Base-by-base conservation (phyloP, 2,888 invertebrate genomes). In the Caenorhabditis sp. region DNA sequence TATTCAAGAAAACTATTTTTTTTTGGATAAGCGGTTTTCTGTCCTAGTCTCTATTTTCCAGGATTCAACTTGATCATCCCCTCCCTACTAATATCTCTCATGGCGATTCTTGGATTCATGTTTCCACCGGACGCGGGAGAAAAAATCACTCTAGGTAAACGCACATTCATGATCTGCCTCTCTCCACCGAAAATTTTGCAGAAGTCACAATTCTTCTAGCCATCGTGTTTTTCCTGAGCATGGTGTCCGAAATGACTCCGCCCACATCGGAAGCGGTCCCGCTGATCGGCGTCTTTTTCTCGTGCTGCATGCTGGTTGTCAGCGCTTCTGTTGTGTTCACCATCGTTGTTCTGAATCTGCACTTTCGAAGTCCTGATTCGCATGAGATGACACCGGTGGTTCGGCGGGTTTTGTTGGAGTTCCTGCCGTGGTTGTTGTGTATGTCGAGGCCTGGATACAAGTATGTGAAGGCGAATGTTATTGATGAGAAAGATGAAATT, bases 61-160 rank as follows among this genome's bases (percentile, higher is more conserved):
- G 96, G 97, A 91, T 97, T 97, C 92, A 99, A 99, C 91, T 92
- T 97, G 88, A 97, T 97, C 90, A 95, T 97, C 89, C 97, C 97
- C 83, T 97, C 97, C 90, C 95, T 97, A 88, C 92, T 97, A 89
- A 97, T 99, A 89, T 95, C 97, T 85, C 95, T 97, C 84, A 96
- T 99, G 96, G 95, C 97, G 79, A 92, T 99, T 84, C 92, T 99
- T 85, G 95, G 96, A 84, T 99, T 99, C 91, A 95, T 96, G 83
- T 91, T 99, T 89, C 97, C 97, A 86, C 97, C 97, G 82, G 97
- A 97, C 90, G 97, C 96, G 79, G 97, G 97, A 88, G 97, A 97
- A 91, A 97, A 99, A 90, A 92, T 99, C 84, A 96, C 97, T 83
- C 91, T 97, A 90, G 95, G 95, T 94, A 91, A 49, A 63, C 31